Evolutionary conservation across 2,797 vertebrate genomes (phyloP), one percentile per base, ranked within the genome.

Genomic region (Megalops cyprinoides): DNA sequence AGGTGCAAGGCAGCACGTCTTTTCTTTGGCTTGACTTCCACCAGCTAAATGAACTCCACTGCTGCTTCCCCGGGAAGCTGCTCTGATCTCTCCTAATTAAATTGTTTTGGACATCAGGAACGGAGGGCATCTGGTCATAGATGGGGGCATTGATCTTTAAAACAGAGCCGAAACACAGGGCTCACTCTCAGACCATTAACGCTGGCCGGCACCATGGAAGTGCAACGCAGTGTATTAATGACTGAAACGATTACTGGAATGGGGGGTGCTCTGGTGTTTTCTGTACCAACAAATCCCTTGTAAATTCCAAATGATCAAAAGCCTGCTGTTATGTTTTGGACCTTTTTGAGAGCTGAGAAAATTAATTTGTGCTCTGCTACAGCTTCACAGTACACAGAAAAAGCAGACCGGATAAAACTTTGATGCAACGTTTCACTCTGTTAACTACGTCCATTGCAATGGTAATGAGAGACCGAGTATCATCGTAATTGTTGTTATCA

Each of bases 131-230:
- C 90, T 90, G 87, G 77, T 73, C 25, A 31, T 85, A 84, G 23
- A 83, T 76, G 23, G 51, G n/a, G 62, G 58, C 87, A 90, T 87
- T 87, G 90, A 91, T 90, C 86, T 86, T 85, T 85, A 86, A n/a
- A 88, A 90, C 84, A 81, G 62, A 81, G 65, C 0, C 80, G 82
- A 86, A 87, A 87, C 86, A 83, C 84, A 83, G 82, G 39, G 48
- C 80, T 79, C 74, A 67, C 42, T 69, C 23, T 23, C 4, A 42
- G 65, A 2, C 65, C 65, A 42, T 83, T 55, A 78, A 82, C 74
- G 73, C 53, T 51, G 23, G 49, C 75, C 31, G 25, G 82, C 86
- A 84, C 86, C 87, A 86, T 88, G 86, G 87, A 83, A 6, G 73
- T 56, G 8, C 10, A 15, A 65, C 37, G 31, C 62, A 25, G 10